Evolutionary conservation across 2,113 vertebrate genomes (phyloP), one percentile per base, ranked within the genome.

Genomic region (Nycticebus coucang): DNA sequence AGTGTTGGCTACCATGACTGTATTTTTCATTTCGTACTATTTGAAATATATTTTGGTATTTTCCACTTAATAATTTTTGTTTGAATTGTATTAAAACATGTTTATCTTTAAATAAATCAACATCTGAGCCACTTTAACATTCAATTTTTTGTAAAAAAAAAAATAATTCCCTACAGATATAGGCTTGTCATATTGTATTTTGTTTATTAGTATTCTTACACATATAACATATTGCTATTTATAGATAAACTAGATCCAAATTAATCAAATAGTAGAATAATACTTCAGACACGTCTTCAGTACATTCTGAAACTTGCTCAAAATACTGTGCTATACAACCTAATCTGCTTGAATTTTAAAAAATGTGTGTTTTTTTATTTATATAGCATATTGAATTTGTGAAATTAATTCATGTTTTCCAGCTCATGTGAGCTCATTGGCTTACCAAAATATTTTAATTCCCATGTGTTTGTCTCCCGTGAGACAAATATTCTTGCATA

Each of bases 21-120:
- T 68, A 18, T 71, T 75, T 96, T 62, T 50, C 18, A 41, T 82
- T 89, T 28, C 2, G 0, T 33, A 28, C 4, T 81, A 2, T 59
- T 64, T 88, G 24, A 84, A 75, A 57, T 59, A 72, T 37, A 45
- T 86, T 89, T 93, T 94, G 55, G 87, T 57, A 14, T 89, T 93
- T 95, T 87, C 28, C 22, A 35, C 17, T 77, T 94, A 53, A 87
- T 53, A 87, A 74, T 53, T 62, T 55, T 2, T 75, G 24, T 75
- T 93, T 95, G 18, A 95, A 84, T 89, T 95, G 68, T 62, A 78
- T n/a, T 35, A 55, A 94, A 89, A 28, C 4, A 37, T 77, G 33
- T 79, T 80, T 83, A 33, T 87, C 18, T 87, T 96, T 84, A 94
- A 37, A 83, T 95, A 93, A 22, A 89, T 94, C 55, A 90, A 30